Percentiles rank a stretch among this genome's conserved stretches.
phyloP scores from a whole-genome alignment of 2,113 vertebrate genomes.

The Ctenomys sociabilis region DNA sequence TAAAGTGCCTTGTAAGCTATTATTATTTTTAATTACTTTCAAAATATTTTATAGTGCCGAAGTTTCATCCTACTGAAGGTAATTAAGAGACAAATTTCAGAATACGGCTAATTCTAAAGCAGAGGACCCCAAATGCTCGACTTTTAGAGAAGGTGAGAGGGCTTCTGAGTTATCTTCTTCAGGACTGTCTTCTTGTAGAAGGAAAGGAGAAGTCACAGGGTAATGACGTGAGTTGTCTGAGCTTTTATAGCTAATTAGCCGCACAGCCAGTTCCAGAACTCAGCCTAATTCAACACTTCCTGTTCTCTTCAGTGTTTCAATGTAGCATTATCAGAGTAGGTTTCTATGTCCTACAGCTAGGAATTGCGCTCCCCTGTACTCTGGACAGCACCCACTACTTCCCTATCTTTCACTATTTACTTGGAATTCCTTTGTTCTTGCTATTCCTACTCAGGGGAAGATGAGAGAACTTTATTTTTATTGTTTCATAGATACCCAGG shows the following conservation, averaged over 20 bases:
- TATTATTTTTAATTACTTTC: slow-evolving; percentile 30
- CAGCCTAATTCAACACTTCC: slow-evolving; percentile 9
- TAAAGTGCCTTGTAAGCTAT: not conserved
- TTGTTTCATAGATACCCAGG: not conserved
- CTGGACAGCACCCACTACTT: not conserved
- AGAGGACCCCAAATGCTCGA: not conserved
- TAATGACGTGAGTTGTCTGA: not conserved
- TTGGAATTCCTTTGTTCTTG: not conserved
- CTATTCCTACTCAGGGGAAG: not conserved
- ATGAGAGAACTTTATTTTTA: slow-evolving; percentile 14
- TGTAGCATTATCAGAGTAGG: not conserved
- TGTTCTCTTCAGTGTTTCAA: not conserved
- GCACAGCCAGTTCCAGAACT: not conserved
- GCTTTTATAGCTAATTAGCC: slow-evolving; percentile 3
- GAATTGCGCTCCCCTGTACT: not conserved
- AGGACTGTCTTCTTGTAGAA: not conserved
- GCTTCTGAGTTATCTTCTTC: not conserved
- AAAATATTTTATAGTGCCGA: slow-evolving; percentile 35
- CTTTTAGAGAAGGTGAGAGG: not conserved
- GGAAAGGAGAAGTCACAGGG: not conserved
- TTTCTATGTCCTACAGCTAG: not conserved
- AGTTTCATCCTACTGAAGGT: not conserved
- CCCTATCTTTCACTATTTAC: not conserved
- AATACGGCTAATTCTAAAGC: not conserved
- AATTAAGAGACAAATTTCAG: slow-evolving; percentile 20